Conservation (phyloP, 2,113 vertebrate genomes). For the Tor tambroides region DNA sequence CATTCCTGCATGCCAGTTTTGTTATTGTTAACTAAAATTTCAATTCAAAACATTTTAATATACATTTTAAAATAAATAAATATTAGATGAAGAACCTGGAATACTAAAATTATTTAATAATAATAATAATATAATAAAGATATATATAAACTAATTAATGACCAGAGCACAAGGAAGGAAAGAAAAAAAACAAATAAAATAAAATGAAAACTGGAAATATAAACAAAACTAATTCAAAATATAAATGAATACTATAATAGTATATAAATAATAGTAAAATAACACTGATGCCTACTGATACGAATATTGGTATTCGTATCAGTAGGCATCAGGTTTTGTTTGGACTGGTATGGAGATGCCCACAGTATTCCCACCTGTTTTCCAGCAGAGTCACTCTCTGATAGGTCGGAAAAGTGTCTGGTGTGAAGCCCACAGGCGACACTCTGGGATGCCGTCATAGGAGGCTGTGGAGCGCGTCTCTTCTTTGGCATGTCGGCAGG, state of each 20-base stretch:
- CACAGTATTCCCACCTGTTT: conserved; percentile 59
- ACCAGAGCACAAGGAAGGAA: no score
- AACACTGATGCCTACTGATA: not conserved
- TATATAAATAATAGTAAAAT: not conserved
- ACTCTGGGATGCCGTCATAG: conserved; percentile 76
- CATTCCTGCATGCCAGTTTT: not conserved
- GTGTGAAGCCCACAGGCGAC: conserved; percentile 69
- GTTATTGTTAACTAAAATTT: not conserved
- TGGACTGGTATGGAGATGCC: not conserved
- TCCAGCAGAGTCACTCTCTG: conserved; percentile 53
- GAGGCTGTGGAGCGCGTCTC: conserved; percentile 87
- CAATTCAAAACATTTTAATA: not conserved
- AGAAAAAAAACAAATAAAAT: no score
- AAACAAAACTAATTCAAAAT: no score
- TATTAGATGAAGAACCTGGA: not conserved
- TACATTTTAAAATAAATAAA: not conserved
- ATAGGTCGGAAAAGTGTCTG: conserved; percentile 36
- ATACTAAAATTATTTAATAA: not conserved
- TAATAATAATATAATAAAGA: not conserved
- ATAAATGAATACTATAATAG: not conserved
- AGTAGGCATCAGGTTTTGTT: not conserved
- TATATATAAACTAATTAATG: not conserved
- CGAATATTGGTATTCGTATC: not conserved
- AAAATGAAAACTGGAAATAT: no score
- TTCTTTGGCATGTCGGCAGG: conserved; percentile 76